Evolutionary conservation across 2,113 vertebrate genomes (phyloP).

Genomic region (Sorex araneus): DNA sequence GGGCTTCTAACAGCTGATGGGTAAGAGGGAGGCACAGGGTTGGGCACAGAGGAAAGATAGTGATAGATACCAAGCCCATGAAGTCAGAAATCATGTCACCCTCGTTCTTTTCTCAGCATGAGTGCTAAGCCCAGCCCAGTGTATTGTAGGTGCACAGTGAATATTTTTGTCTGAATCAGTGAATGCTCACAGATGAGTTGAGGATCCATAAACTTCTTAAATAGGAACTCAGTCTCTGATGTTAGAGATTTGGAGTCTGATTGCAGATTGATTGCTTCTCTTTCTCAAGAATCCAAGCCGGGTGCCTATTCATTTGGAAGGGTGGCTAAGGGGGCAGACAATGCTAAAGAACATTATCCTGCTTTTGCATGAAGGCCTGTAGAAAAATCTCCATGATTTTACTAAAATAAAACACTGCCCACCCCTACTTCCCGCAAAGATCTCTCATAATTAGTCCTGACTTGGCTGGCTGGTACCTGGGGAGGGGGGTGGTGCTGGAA

Average conservation of each 20-base stretch:
- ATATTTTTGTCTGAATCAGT: constrained; percentile 27
- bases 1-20: background rate
- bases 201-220: background rate
- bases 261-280: background rate
- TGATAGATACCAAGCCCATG: background rate
- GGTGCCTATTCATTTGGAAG: background rate
- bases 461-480: background rate
- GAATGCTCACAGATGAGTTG: background rate
- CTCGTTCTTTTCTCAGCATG: background rate
- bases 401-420: background rate
- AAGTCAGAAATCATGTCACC: background rate
- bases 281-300: background rate
- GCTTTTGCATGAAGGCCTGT: background rate
- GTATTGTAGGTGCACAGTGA: background rate
- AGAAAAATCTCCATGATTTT: background rate
- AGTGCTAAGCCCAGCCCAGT: background rate
- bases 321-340: background rate
- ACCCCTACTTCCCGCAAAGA: background rate
- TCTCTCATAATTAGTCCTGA: background rate
- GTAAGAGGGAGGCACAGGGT: background rate
- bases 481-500: background rate
- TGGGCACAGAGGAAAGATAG: background rate
- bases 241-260: background rate
- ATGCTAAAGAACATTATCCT: background rate
- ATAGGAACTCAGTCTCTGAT: background rate